phyloP scores from a whole-genome alignment of 1,140 invertebrate genomes.

The Nymphalis io region DNA sequence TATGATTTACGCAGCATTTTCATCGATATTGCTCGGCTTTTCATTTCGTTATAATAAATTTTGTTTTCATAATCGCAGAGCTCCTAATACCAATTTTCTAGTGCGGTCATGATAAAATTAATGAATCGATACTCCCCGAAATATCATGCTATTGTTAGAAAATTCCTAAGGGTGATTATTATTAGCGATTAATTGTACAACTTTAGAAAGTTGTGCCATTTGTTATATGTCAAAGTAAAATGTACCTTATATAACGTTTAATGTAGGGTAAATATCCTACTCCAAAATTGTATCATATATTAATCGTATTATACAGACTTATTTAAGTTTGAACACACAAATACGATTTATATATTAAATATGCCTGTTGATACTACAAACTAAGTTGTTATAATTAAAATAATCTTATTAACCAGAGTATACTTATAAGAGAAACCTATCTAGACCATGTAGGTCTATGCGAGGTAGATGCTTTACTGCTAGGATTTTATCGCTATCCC shows the following conservation, averaged over 20 bases:
- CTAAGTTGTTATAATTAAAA: too few relatives aligned
- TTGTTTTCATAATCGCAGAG: conserved; percentile 49
- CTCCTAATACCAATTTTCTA: conserved; percentile 42
- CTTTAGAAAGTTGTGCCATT: conserved; percentile 15
- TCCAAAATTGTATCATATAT: too few relatives aligned
- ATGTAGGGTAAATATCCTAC: neutral
- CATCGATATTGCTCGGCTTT: conserved; percentile 39
- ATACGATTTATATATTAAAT: too few relatives aligned
- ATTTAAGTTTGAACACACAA: too few relatives aligned
- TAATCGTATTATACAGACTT: too few relatives aligned
- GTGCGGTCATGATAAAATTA: conserved; percentile 52
- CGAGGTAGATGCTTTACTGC: too few relatives aligned
- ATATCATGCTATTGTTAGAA: conserved; percentile 47
- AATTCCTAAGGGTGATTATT: conserved; percentile 62
- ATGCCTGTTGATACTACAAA: too few relatives aligned
- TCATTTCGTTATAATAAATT: conserved; percentile 51
- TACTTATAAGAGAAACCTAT: too few relatives aligned
- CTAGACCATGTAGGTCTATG: too few relatives aligned
- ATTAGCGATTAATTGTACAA: conserved; percentile 40
- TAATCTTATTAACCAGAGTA: too few relatives aligned
- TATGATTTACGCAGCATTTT: conserved; percentile 45
- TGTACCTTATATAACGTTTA: neutral
- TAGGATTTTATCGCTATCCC: too few relatives aligned
- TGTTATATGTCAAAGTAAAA: conserved; percentile 13
- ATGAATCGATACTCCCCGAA: conserved; percentile 49